Conservation (phyloP, 1,140 invertebrate species). For the Amyelois transitella region DNA sequence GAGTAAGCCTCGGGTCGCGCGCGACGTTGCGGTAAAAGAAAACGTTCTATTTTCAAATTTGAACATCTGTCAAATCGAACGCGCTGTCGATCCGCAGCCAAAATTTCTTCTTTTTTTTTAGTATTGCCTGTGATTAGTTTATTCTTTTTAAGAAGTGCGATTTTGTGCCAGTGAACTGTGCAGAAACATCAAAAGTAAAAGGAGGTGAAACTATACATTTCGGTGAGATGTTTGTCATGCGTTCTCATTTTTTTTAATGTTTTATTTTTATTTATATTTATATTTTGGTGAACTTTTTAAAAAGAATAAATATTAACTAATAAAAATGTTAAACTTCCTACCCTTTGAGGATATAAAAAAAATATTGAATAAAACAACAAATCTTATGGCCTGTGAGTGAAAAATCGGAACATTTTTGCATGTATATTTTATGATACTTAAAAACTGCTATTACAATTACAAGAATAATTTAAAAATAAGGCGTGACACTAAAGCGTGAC, state of each 20-base stretch:
- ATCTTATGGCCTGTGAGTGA: too few relatives aligned
- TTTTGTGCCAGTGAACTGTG: slow-evolving; percentile 34
- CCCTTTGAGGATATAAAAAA: too few relatives aligned
- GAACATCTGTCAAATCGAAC: slow-evolving; percentile 26
- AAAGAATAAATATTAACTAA: too few relatives aligned
- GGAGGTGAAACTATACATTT: slow-evolving; percentile 40
- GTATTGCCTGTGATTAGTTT: not conserved
- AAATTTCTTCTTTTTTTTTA: slow-evolving; percentile 9
- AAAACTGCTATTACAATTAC: too few relatives aligned
- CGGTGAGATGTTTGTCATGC: slow-evolving; percentile 34
- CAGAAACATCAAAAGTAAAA: slow-evolving; percentile 35
- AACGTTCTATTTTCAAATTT: slow-evolving; percentile 21
- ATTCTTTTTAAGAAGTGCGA: not conserved
- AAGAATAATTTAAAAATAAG: too few relatives aligned
- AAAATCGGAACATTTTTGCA: too few relatives aligned
- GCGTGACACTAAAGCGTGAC: too few relatives aligned
- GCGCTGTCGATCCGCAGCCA: slow-evolving; percentile 21
- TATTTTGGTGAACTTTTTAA: not conserved
- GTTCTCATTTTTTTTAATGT: slow-evolving; percentile 16
- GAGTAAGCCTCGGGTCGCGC: slow-evolving; percentile 21
- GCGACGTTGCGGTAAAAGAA: slow-evolving; percentile 26
- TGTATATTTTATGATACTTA: too few relatives aligned
- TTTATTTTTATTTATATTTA: not conserved
- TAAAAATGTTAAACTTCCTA: too few relatives aligned
- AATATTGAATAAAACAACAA: too few relatives aligned